A percentile compares a stretch with the other conserved stretches of the same genome.
These are phyloP conservation scores for Elysia crispata DNA, from an alignment of 2,888 invertebrate genomes.

Conservation along the genomic window DNA sequence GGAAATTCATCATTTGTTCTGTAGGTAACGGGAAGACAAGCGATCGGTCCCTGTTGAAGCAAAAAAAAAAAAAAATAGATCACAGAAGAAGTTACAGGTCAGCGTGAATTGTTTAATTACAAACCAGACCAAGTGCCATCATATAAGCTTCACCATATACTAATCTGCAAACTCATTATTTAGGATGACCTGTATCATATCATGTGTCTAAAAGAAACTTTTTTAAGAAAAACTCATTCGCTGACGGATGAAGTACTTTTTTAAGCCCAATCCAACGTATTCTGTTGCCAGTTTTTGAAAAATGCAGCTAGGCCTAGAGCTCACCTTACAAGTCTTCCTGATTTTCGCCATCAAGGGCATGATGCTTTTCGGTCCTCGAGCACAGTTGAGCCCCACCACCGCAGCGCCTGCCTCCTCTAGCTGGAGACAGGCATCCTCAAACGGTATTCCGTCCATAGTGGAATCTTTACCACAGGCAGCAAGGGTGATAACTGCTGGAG, in stretches of 20 bases:
- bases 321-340: constrained; percentile 68
- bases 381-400: constrained; percentile 74
- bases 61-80: background rate
- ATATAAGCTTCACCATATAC: too few relatives aligned
- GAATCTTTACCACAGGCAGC: constrained; percentile 50
- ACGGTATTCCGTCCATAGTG: constrained; percentile 62
- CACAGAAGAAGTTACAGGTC: too few relatives aligned
- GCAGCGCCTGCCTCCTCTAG: constrained; percentile 71
- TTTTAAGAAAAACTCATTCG: too few relatives aligned
- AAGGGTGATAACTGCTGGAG: constrained; percentile 71
- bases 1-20: constrained; percentile 56
- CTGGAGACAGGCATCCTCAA: constrained; percentile 61
- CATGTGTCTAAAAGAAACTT: too few relatives aligned
- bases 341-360: constrained; percentile 65
- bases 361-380: constrained; percentile 69
- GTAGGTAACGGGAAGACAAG: constrained; percentile 63
- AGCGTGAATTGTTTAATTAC: too few relatives aligned
- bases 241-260: too few relatives aligned
- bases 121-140: too few relatives aligned
- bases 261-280: too few relatives aligned
- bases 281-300: too few relatives aligned
- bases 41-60: constrained; percentile 57
- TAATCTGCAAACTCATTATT: too few relatives aligned
- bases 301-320: too few relatives aligned
- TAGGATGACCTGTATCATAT: too few relatives aligned